Conservation (phyloP, 2,113 vertebrate species). For the Seriola rivoliana region DNA sequence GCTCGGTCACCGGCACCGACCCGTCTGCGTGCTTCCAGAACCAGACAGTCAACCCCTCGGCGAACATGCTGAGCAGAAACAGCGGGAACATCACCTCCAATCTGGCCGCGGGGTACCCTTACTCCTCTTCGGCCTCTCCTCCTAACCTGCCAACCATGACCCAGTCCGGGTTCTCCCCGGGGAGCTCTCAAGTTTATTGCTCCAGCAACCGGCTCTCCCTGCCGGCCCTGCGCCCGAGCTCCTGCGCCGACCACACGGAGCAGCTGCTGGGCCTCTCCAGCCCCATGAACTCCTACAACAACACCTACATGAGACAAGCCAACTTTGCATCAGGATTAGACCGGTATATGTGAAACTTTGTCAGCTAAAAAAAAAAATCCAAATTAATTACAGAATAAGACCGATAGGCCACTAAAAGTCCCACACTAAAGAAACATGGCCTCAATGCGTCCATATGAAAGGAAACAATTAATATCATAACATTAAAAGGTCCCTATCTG, state of each 20-base stretch:
- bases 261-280: conserved; percentile 88
- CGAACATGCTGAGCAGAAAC: conserved; percentile 79
- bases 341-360: conserved; percentile 89
- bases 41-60: conserved; percentile 82
- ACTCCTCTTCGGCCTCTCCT: conserved; percentile 87
- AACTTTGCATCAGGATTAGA: conserved; percentile 90
- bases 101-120: conserved; percentile 79
- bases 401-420: neutral
- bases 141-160: conserved; percentile 84
- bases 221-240: conserved; percentile 81
- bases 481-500: too few relatives aligned
- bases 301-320: conserved; percentile 90
- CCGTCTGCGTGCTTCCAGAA: conserved; percentile 86
- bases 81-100: conserved; percentile 79
- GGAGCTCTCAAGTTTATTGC: conserved; percentile 89
- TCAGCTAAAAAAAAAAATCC: neutral
- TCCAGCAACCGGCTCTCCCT: conserved; percentile 85
- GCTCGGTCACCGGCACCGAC: conserved; percentile 83
- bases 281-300: conserved; percentile 87
- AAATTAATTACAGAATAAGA: neutral
- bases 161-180: conserved; percentile 86
- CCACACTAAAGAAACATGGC: neutral
- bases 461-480: neutral
- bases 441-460: neutral
- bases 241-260: conserved; percentile 89